These are phyloP conservation scores for Serripes groenlandicus DNA, from an alignment of 2,888 invertebrate genomes.

Conservation along the genomic window DNA sequence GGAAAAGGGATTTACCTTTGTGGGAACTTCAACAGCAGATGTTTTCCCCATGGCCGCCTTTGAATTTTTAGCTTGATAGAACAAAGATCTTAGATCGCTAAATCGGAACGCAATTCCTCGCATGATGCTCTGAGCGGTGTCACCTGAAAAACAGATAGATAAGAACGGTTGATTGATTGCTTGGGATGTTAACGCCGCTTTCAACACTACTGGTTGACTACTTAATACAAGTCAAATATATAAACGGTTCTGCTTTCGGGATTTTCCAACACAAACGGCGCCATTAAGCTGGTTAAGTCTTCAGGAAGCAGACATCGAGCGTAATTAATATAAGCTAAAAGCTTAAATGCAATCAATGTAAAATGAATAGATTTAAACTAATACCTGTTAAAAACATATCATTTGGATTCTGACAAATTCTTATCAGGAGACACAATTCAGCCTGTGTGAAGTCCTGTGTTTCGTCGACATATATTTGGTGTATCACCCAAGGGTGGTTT, in stretches of 20 bases:
- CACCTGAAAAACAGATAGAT: slow-evolving; percentile 61
- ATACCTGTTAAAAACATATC: slow-evolving; percentile 80
- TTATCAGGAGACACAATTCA: slow-evolving; percentile 79
- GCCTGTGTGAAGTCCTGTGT: slow-evolving; percentile 84
- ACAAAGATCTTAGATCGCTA: slow-evolving; percentile 79
- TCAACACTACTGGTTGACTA: no score
- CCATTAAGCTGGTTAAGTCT: no score
- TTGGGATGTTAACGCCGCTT: no score
- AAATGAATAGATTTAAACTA: no score
- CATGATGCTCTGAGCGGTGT: slow-evolving; percentile 85
- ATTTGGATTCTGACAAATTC: slow-evolving; percentile 80
- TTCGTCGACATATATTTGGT: slow-evolving; percentile 82
- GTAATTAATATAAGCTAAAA: no score
- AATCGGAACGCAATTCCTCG: slow-evolving; percentile 83
- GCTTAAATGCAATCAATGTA: no score
- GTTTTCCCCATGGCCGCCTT: slow-evolving; percentile 70
- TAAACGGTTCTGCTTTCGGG: no score
- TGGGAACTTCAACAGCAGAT: slow-evolving; percentile 62
- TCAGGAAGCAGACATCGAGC: no score
- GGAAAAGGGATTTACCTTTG: neutral
- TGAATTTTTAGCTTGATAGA: slow-evolving; percentile 77
- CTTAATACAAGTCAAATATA: no score
- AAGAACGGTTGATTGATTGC: no score
- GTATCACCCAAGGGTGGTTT: slow-evolving; percentile 67
- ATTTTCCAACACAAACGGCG: no score